A percentile compares a stretch with the other conserved stretches of the same genome.
phyloP scores from a whole-genome alignment of 2,888 invertebrate species.

The Clanis bilineata region DNA sequence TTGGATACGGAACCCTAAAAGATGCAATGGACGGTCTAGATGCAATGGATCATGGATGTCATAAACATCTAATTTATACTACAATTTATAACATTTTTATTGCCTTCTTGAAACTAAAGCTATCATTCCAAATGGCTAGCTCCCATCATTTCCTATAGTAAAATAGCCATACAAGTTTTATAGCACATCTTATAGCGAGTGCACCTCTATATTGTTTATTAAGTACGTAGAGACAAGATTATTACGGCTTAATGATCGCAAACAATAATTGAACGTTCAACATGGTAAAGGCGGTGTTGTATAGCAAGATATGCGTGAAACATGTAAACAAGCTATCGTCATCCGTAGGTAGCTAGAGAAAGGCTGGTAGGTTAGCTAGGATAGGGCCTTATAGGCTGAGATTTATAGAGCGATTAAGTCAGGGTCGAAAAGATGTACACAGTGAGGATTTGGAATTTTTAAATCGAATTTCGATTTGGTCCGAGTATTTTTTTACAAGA shows the following conservation, averaged over 20 bases:
- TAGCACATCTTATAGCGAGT: not conserved
- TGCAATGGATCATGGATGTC: no score
- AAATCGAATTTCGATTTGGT: no score
- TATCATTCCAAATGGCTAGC: not conserved
- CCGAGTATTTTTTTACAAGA: no score
- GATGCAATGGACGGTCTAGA: no score
- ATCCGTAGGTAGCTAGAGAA: not conserved
- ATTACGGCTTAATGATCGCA: constrained; percentile 29
- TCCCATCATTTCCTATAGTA: not conserved
- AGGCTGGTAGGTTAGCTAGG: no score
- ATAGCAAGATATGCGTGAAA: not conserved
- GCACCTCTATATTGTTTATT: constrained; percentile 23
- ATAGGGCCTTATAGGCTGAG: no score
- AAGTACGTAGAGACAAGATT: constrained; percentile 32
- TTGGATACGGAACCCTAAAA: no score
- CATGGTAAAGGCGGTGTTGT: not conserved
- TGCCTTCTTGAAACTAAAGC: not conserved
- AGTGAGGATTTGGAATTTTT: no score
- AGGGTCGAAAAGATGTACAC: no score
- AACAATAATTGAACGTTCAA: constrained; percentile 29
- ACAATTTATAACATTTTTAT: not conserved
- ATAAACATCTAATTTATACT: not conserved
- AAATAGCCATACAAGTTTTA: not conserved
- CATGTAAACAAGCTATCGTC: not conserved
- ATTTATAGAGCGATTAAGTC: no score